Conservation (phyloP, 2,797 vertebrate genomes). For the Novumbra hubbsi region DNA sequence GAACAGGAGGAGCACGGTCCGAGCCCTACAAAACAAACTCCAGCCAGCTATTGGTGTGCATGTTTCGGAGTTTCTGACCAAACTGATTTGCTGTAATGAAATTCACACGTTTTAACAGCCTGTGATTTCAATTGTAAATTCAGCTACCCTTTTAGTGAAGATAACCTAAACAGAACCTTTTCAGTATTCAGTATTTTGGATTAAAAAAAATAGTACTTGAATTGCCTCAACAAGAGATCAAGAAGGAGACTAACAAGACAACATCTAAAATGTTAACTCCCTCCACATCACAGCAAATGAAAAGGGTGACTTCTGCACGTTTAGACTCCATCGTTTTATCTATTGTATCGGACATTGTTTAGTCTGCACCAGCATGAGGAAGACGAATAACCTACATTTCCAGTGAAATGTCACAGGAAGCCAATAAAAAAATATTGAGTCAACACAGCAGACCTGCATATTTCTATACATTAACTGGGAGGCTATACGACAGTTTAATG, state of each 20-base stretch:
- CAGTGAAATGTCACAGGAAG: not conserved
- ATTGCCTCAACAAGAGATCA: constrained; percentile 22
- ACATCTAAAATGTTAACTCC: constrained; percentile 23
- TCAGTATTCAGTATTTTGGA: no score
- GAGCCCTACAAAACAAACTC: no score
- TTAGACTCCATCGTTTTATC: constrained; percentile 32
- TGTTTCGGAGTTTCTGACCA: no score
- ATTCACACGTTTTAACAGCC: not conserved
- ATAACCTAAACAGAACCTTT: constrained; percentile 10
- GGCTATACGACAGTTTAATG: not conserved
- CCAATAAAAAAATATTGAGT: not conserved
- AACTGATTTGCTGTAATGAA: no score
- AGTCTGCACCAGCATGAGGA: constrained; percentile 41
- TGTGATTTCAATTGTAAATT: not conserved
- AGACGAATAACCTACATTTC: constrained; percentile 3
- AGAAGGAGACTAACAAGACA: constrained; percentile 27
- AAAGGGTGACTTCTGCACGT: constrained; percentile 16
- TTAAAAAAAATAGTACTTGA: constrained; percentile 17
- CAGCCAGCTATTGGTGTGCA: no score
- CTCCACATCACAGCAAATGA: not conserved
- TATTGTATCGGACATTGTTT: constrained; percentile 40
- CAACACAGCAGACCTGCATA: not conserved
- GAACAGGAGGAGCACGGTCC: no score
- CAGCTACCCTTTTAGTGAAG: not conserved
- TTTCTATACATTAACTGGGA: not conserved